A percentile compares a stretch with the other conserved stretches of the same genome.
These are phyloP conservation scores for Drosophila bocqueti DNA, from an alignment of 1,140 invertebrate species.

Conservation along the genomic window DNA sequence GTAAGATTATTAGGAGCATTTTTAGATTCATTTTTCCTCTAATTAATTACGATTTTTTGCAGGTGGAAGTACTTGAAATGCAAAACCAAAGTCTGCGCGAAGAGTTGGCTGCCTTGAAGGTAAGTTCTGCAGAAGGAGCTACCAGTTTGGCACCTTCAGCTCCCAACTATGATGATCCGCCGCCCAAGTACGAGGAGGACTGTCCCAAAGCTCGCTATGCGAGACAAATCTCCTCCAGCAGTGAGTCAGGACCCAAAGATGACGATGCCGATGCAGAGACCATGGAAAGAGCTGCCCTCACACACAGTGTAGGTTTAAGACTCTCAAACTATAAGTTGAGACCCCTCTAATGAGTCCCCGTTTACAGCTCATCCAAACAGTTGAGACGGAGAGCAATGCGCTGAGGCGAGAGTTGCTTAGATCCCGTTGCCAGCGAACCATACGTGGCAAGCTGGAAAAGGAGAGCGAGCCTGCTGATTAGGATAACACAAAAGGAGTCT, in stretches of 20 bases:
- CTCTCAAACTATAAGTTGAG: neutral
- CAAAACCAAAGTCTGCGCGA: conserved; percentile 71
- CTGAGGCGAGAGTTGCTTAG: conserved; percentile 70
- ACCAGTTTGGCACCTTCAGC: neutral
- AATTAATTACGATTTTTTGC: neutral
- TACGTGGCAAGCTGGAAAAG: conserved; percentile 53
- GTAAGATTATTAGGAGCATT: conserved; percentile 25
- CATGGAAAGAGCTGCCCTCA: conserved; percentile 68
- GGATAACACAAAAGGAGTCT: neutral
- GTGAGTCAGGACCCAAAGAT: conserved; percentile 31
- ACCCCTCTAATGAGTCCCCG: neutral
- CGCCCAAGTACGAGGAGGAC: conserved; percentile 52
- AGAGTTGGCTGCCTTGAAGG: conserved; percentile 58
- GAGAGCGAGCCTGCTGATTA: conserved; percentile 24
- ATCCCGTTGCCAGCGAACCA: conserved; percentile 62
- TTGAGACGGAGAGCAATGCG: conserved; percentile 65
- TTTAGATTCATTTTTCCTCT: neutral
- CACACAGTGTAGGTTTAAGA: conserved; percentile 64
- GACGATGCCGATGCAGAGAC: conserved; percentile 62
- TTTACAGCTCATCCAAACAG: conserved; percentile 61
- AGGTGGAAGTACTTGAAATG: conserved; percentile 79
- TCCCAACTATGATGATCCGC: conserved; percentile 50
- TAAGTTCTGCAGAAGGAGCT: neutral
- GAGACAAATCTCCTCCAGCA: conserved; percentile 32
- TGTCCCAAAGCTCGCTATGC: neutral